Conservation (phyloP, 2,113 vertebrate species). For the Numida meleagris region DNA sequence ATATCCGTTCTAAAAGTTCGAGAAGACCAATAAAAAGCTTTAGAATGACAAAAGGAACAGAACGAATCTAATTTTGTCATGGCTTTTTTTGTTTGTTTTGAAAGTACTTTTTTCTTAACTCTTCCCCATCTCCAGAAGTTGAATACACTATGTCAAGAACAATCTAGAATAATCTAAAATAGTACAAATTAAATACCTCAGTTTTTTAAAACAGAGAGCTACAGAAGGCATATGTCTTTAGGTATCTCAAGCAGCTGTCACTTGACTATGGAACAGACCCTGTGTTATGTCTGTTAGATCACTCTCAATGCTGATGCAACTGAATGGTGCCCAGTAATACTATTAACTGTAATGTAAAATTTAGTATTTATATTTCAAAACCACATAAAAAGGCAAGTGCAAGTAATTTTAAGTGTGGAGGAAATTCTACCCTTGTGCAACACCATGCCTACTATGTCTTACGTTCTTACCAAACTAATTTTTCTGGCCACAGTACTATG, state of each 20-base stretch:
- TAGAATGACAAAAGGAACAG: background rate
- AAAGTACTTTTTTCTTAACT: background rate
- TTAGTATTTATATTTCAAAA: background rate
- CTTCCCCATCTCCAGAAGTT: background rate
- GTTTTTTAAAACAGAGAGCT: background rate
- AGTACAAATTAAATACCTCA: background rate
- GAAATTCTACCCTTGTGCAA: background rate
- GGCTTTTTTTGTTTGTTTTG: background rate
- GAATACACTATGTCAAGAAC: background rate
- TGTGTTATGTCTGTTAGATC: background rate
- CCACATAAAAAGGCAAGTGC: background rate
- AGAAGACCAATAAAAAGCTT: background rate
- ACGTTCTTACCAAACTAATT: background rate
- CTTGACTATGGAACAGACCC: background rate
- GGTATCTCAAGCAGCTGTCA: background rate
- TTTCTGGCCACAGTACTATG: background rate
- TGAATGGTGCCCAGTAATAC: background rate
- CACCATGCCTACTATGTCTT: fast-evolving
- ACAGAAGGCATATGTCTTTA: background rate
- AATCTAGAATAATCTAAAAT: background rate
- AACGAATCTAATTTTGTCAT: background rate
- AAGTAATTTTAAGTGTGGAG: background rate
- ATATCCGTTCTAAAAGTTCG: background rate
- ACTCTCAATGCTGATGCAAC: background rate
- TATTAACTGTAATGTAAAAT: background rate